Base-by-base conservation (phyloP, 2,797 vertebrate species). In the Semotilus atromaculatus region DNA sequence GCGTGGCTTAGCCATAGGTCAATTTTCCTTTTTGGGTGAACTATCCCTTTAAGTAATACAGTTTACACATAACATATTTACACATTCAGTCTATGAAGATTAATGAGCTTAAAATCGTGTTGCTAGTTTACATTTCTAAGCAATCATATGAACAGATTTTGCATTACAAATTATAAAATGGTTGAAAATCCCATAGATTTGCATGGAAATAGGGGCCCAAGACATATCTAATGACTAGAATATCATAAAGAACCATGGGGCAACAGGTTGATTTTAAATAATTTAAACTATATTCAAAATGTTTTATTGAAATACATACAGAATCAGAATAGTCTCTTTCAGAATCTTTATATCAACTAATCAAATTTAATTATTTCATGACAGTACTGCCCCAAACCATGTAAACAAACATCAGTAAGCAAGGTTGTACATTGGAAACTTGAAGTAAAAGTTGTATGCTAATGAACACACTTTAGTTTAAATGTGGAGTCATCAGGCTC, bases 381-480 rank as follows among this genome's bases (percentile, higher is more conserved):
- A 8, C 26, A 29, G 14, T 64, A 18, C 26, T 16, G 26, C n/a
- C 26, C 11, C 16, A 64, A 64, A 64, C 26, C 26, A 64, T 64
- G 14, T 64, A 78, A 78, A 78, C 23, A 36, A 78, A 40, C 36
- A 21, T 38, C 26, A 23, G 16, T 64, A n/a, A 31, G 76, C 38
- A 11, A 66, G 40, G 7, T 67, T 19, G 31, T 36, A 26, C 58
- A 68, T 23, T 14, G 3, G 31, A 40, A 40, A 70, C 64, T 29
- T 38, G 6, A 81, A 43, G 80, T 60, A 58, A 81, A 72, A 62
- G 4, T 43, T 7, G 19, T 43, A 55, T 2, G 36, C 36, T 43
- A 60, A 58, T 58, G 23, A 72, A 31, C n/a, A 72, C 1, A 48
- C 64, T 68, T 68, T 40, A 18, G 53, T 82, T 71, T 73, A 48